Evolutionary conservation across 2,113 vertebrate species (phyloP).

Genomic region (Triplophysa siluroides): DNA sequence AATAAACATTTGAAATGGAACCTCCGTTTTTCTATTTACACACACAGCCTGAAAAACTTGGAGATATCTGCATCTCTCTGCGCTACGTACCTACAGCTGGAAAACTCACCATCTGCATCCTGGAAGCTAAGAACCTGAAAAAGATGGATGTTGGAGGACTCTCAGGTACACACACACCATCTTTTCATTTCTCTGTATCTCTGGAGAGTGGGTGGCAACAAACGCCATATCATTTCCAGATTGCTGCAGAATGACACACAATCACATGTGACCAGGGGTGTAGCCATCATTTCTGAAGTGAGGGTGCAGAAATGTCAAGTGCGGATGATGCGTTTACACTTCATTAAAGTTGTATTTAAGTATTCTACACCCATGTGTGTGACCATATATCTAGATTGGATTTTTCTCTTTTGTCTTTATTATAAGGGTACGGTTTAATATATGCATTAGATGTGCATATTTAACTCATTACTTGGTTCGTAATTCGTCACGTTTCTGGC

Average conservation of each 20-base stretch:
- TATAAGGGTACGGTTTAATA: background rate
- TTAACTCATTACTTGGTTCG: background rate
- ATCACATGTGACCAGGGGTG: no score
- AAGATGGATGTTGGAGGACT: constrained; percentile 99
- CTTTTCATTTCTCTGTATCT: background rate
- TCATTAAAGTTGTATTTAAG: no score
- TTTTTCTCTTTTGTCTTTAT: background rate
- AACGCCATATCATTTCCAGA: background rate
- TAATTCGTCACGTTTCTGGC: background rate
- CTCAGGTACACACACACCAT: constrained; percentile 77
- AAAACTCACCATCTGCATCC: constrained; percentile 96
- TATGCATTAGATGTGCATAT: background rate
- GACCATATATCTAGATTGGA: background rate
- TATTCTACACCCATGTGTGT: background rate
- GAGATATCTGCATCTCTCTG: constrained; percentile 96
- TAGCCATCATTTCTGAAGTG: no score
- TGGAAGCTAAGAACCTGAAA: constrained; percentile 98
- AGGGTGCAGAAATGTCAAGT: no score
- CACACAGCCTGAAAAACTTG: constrained; percentile 92
- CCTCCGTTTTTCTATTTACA: constrained; percentile 24
- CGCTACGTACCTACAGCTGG: constrained; percentile 96
- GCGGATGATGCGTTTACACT: no score
- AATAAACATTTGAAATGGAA: no score
- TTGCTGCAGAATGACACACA: background rate
- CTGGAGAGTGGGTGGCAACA: constrained; percentile 9